Evolutionary conservation across 2,888 invertebrate genomes (phyloP).

Genomic region (Crepidodera aurea): DNA sequence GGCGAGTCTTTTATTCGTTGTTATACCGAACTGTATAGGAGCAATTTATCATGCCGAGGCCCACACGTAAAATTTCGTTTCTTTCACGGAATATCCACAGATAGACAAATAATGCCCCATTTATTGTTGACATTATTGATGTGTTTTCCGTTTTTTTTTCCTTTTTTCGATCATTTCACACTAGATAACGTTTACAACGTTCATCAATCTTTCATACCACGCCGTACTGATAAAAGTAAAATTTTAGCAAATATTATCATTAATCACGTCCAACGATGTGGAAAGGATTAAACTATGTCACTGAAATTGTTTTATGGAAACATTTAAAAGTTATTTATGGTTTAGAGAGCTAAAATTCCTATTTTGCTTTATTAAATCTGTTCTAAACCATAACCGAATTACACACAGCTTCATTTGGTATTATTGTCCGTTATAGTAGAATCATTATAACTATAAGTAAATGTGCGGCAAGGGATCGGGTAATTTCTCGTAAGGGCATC

Average conservation of each 20-base stretch:
- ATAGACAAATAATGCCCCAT: conserved; percentile 29
- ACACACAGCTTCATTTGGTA: no score
- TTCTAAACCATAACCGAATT: no score
- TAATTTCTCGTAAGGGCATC: no score
- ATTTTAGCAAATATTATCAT: conserved; percentile 19
- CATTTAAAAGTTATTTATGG: background rate
- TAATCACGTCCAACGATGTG: conserved; percentile 13
- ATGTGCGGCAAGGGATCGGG: no score
- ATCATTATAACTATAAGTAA: no score
- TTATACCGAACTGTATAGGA: conserved; percentile 1
- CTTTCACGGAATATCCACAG: conserved; percentile 23
- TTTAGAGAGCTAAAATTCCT: background rate
- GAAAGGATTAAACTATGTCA: background rate
- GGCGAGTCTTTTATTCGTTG: conserved; percentile 18
- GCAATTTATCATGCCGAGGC: conserved; percentile 15
- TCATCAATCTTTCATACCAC: conserved; percentile 20
- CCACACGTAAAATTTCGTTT: conserved; percentile 21
- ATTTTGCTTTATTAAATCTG: background rate
- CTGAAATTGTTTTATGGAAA: background rate
- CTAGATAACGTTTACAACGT: conserved; percentile 7
- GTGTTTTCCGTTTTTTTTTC: conserved; percentile 25
- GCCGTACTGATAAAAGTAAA: conserved; percentile 16
- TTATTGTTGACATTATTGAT: conserved; percentile 30
- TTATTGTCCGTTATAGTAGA: no score
- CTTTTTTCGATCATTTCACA: conserved; percentile 18